These are phyloP conservation scores for Meteorus cinctellus DNA, from an alignment of 2,888 invertebrate species.

Conservation along the genomic window DNA sequence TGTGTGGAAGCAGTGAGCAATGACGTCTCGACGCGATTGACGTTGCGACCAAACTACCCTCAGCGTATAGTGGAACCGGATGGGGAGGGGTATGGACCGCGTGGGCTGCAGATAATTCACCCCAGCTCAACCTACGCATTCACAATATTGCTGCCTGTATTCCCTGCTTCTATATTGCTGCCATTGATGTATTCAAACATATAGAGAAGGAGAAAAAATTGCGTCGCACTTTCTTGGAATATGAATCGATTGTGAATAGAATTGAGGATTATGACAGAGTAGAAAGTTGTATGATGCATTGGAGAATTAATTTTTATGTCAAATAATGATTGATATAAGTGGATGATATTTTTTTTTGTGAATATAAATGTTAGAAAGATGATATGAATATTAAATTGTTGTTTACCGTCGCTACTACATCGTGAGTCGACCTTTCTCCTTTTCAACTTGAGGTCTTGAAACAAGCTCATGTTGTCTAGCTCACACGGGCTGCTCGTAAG, in stretches of 20 bases:
- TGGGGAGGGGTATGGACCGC: constrained; percentile 59
- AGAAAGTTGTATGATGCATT: too few species aligned
- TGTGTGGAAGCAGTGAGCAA: constrained; percentile 19
- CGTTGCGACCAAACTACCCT: constrained; percentile 58
- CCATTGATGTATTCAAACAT: too few species aligned
- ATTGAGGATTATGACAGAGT: too few species aligned
- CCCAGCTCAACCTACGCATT: constrained; percentile 24
- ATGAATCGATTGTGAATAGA: too few species aligned
- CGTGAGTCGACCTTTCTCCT: constrained; percentile 97
- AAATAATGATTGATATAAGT: too few species aligned
- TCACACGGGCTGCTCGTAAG: constrained; percentile 97
- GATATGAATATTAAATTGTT: constrained; percentile 51
- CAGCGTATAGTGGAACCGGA: constrained; percentile 43
- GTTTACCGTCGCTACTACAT: constrained; percentile 95
- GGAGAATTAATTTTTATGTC: too few species aligned
- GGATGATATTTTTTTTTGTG: too few species aligned
- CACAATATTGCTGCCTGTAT: constrained; percentile 23
- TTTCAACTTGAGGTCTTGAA: constrained; percentile 98
- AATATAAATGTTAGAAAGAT: not conserved
- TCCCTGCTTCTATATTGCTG: not conserved
- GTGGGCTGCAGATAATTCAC: constrained; percentile 59
- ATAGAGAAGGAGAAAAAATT: too few species aligned
- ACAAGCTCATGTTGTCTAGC: constrained; percentile 99
- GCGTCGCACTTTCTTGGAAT: too few species aligned
- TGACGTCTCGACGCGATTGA: constrained; percentile 57